phyloP scores from a whole-genome alignment of 2,888 invertebrate species.

The Entomobrya proxima region DNA sequence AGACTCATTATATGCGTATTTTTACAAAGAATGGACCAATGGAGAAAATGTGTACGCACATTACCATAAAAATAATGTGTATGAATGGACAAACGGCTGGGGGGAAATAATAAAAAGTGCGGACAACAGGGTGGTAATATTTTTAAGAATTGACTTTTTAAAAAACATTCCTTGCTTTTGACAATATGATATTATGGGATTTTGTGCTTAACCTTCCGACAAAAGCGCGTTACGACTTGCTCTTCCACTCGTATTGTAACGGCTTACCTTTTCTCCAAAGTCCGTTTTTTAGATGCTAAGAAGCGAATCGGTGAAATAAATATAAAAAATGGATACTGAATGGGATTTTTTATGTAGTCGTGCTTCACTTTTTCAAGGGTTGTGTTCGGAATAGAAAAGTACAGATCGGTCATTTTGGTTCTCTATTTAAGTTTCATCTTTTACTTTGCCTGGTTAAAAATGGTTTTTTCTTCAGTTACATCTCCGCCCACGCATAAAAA shows the following conservation, averaged over 20 bases:
- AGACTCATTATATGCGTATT: conserved; percentile 56
- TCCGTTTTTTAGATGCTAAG: no score
- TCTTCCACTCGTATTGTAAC: no score
- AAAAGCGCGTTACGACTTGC: no score
- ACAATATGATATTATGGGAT: conserved; percentile 21
- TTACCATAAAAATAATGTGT: conserved; percentile 16
- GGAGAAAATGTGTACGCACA: conserved; percentile 2
- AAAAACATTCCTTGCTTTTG: not conserved
- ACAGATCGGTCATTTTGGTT: not conserved
- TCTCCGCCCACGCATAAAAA: conserved; percentile 71
- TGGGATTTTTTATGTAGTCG: no score
- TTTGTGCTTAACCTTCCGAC: not conserved
- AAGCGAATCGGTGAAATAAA: no score
- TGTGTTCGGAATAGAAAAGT: not conserved
- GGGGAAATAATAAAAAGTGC: not conserved
- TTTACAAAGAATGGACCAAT: conserved; percentile 23
- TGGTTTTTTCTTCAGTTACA: conserved; percentile 10
- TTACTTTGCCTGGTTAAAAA: not conserved
- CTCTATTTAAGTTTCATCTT: not conserved
- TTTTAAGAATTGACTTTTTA: conserved; percentile 10
- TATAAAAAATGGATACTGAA: no score
- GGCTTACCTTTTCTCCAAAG: no score
- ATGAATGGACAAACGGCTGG: not conserved
- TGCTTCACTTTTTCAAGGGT: conserved; percentile 34
- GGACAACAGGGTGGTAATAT: conserved; percentile 24